phyloP scores from a whole-genome alignment of 1,140 invertebrate species.

The Drosophila subpulchrella region DNA sequence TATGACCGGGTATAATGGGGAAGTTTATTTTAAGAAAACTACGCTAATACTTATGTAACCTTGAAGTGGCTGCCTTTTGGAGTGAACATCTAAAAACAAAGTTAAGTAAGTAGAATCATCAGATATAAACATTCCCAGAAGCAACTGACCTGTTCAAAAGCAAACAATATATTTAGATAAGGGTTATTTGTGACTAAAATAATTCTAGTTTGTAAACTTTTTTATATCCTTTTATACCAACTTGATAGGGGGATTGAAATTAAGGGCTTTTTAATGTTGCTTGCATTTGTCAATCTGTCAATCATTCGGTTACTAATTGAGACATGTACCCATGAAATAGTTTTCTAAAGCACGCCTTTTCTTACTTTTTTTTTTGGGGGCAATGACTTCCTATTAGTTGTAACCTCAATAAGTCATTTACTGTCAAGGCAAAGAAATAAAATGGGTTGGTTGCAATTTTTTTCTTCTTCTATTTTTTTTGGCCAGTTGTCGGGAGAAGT shows the following conservation, averaged over 20 bases:
- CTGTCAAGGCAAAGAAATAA: constrained; percentile 24
- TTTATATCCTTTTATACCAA: no score
- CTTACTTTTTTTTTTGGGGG: constrained; percentile 5
- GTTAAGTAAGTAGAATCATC: no score
- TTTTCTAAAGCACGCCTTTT: background rate
- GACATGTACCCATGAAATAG: background rate
- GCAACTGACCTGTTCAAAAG: no score
- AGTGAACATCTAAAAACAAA: no score
- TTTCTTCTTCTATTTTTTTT: background rate
- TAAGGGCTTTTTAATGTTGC: background rate
- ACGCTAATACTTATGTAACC: no score
- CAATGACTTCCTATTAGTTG: background rate
- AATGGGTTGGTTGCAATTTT: constrained; percentile 6
- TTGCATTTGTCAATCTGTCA: background rate
- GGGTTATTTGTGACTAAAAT: no score
- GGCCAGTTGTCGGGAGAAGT: background rate
- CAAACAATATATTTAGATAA: no score
- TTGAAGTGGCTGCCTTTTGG: background rate
- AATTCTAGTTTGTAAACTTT: no score
- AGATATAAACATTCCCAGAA: no score
- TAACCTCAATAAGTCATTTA: constrained; percentile 41
- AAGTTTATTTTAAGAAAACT: no score
- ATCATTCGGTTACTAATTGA: background rate
- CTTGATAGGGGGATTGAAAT: background rate
- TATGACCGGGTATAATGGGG: no score